A percentile compares a stretch with the other conserved stretches of the same genome.
Conservation (phyloP, 2,797 vertebrate genomes). For the Pantherophis vulpinus region DNA sequence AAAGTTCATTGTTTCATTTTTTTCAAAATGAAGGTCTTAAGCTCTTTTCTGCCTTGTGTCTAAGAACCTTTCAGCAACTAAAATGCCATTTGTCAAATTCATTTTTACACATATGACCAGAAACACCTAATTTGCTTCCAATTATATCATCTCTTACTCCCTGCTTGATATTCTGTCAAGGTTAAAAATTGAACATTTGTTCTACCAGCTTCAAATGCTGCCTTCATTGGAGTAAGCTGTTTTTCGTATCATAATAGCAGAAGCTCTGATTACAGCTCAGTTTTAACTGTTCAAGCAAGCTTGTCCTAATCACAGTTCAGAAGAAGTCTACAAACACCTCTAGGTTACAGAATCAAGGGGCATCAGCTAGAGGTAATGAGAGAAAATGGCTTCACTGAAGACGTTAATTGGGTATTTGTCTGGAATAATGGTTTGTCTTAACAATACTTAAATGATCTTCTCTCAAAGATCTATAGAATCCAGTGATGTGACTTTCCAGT, state of each 20-base stretch:
- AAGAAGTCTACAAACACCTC: not conserved
- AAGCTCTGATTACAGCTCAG: not conserved
- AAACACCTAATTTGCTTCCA: constrained; percentile 48
- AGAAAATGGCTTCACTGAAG: constrained; percentile 28
- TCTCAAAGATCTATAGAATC: not conserved
- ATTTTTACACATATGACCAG: constrained; percentile 46
- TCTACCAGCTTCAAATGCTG: constrained; percentile 4
- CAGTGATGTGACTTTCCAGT: not conserved
- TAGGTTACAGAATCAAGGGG: constrained; percentile 7
- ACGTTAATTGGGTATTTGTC: constrained; percentile 30
- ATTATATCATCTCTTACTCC: constrained; percentile 8
- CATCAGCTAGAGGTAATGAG: constrained; percentile 23
- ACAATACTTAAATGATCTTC: not conserved
- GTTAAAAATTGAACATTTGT: constrained; percentile 27
- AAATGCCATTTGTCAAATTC: constrained; percentile 44
- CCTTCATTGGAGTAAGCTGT: constrained; percentile 32
- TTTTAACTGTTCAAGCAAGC: not conserved
- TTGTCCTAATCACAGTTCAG: not conserved
- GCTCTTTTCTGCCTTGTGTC: constrained; percentile 39
- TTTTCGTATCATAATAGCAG: not conserved
- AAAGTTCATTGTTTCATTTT: constrained; percentile 45
- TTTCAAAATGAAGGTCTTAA: constrained; percentile 59
- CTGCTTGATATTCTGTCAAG: not conserved
- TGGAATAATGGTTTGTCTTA: constrained; percentile 22
- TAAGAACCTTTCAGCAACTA: constrained; percentile 18